Percentiles rank a stretch among this genome's conserved stretches.
phyloP scores from a whole-genome alignment of 2,888 invertebrate species.

The Tanytarsus gracilentus region DNA sequence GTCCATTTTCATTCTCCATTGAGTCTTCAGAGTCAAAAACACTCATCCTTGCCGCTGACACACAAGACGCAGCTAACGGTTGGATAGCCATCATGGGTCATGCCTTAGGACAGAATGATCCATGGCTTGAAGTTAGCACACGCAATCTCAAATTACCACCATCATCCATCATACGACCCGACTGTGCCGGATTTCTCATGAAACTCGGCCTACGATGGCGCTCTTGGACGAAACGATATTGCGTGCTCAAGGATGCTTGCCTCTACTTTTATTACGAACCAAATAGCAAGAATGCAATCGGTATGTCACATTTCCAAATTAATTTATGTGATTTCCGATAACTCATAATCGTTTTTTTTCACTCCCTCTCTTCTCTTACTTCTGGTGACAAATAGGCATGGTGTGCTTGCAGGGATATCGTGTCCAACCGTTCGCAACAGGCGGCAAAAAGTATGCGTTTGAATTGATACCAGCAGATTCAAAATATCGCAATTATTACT shows the following conservation, averaged over 20 bases:
- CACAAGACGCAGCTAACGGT: constrained; percentile 58
- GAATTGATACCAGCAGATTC: constrained; percentile 82
- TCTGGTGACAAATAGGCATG: constrained; percentile 54
- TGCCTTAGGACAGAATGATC: constrained; percentile 62
- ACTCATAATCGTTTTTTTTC: background rate
- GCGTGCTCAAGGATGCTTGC: constrained; percentile 90
- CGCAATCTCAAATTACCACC: constrained; percentile 75
- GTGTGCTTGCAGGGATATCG: constrained; percentile 90
- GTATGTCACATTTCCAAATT: constrained; percentile 45
- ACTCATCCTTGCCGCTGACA: constrained; percentile 72
- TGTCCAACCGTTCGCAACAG: constrained; percentile 68
- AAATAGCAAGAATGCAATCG: constrained; percentile 78
- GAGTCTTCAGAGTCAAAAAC: constrained; percentile 61
- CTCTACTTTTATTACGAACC: constrained; percentile 88
- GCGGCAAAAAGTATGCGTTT: constrained; percentile 86
- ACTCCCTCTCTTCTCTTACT: background rate
- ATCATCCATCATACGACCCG: constrained; percentile 67
- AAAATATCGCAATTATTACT: constrained; percentile 79
- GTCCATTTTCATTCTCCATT: constrained; percentile 60
- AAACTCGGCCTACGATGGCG: constrained; percentile 80
- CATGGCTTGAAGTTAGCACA: constrained; percentile 68
- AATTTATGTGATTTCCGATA: background rate
- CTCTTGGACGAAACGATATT: constrained; percentile 86
- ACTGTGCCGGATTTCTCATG: constrained; percentile 87
- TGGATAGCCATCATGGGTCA: constrained; percentile 72